phyloP scores from a whole-genome alignment of 2,113 vertebrate genomes.

The Ranitomeya variabilis region DNA sequence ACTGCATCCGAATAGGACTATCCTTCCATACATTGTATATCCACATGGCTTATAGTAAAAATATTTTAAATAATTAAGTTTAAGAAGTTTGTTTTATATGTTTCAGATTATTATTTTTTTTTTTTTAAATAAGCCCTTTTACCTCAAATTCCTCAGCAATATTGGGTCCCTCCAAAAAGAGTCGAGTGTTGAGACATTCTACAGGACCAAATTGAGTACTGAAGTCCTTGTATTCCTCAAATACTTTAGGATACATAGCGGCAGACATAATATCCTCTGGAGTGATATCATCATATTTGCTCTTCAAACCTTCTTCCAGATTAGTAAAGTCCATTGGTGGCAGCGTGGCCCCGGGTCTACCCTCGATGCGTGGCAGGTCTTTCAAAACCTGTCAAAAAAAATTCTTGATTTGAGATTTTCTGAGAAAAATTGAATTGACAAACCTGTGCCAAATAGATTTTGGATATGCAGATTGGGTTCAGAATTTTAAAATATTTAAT shows the following conservation, averaged over 20 bases:
- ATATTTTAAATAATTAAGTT: no score
- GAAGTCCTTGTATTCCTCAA: constrained; percentile 87
- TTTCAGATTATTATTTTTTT: no score
- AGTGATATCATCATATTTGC: constrained; percentile 80
- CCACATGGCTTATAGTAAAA: no score
- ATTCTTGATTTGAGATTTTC: neutral
- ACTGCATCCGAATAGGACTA: neutral
- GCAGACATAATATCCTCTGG: constrained; percentile 90
- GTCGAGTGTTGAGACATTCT: constrained; percentile 87
- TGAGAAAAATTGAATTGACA: neutral
- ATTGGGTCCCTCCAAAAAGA: constrained; percentile 91
- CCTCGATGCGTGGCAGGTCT: constrained; percentile 82
- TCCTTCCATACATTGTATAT: neutral
- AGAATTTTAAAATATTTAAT: neutral
- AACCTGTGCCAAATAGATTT: neutral
- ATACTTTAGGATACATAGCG: constrained; percentile 92
- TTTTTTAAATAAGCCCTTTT: constrained; percentile 1
- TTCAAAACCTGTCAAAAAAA: constrained; percentile 80
- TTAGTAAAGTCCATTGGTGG: constrained; percentile 79
- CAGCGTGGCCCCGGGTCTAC: constrained; percentile 86
- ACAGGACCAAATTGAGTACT: constrained; percentile 80
- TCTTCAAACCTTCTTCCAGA: constrained; percentile 76
- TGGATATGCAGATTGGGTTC: neutral
- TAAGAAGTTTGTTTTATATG: no score
- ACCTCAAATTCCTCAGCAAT: constrained; percentile 95